Base-by-base conservation (phyloP, 2,797 vertebrate genomes). In the Harpagifer antarcticus region DNA sequence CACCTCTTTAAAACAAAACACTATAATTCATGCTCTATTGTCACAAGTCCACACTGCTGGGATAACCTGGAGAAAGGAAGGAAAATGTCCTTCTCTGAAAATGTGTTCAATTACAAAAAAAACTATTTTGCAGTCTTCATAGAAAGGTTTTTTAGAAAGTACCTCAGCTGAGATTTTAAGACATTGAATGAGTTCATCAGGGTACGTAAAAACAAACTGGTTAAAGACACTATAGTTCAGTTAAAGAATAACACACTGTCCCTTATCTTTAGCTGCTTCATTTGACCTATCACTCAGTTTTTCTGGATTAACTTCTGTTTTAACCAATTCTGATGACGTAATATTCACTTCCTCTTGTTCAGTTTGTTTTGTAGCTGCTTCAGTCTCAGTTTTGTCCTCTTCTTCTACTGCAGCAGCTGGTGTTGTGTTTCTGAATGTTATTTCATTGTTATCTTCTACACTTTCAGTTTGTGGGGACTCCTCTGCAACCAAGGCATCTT, bases 181-280 rank as follows among this genome's bases (percentile, higher is more conserved):
- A 64, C 31, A 17, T 57, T 43, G 20, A 54, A n/a, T 19, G 19
- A 33, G 4, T 33, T 31, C 14, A 65, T 10, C n/a, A 58, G 37
- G 7, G 14, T 9, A 27, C 19, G 11, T 62, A 7, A 42, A 20
- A 43, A 56, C 17, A 61, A 68, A 31, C 4, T 16, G 33, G 42
- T 4, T 37, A 5, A 27, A 66, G 67, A 47, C 11, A 45, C 33
- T 23, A 23, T 9, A 5, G 23, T 16, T 57, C 6, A 15, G 37
- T 76, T 91, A 93, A 71, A 93, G 90, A 64, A 94, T 92, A 0
- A 89, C 44, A 83, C 93, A 93, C 27, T 82, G 86, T 54, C 82
- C 77, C 70, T 79, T 89, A 50, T 44, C 81, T 86, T 86, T 89
- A n/a, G 50, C 72, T 61, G 68, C 53, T 48, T 83, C 79, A 56